Base-by-base conservation (phyloP, 2,888 invertebrate species). In the Notocelia uddmanniana region DNA sequence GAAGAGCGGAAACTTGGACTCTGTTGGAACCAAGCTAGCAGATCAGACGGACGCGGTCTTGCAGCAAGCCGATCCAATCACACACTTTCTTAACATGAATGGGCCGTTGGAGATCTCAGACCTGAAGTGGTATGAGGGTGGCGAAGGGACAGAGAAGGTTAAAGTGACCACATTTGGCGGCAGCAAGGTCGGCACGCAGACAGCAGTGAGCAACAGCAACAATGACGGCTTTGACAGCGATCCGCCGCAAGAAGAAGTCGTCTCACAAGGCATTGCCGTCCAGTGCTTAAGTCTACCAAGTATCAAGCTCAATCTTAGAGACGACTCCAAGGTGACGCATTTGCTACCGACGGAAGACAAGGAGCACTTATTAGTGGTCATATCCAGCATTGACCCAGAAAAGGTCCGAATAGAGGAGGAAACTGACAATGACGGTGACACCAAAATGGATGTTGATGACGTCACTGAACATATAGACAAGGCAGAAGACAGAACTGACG, bases 291-390 rank as follows among this genome's bases (percentile, higher is more conserved):
- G 89, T 78, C 87, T 96, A 76, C 95, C 95, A 15, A 78, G 64
- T 11, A 23, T 90, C 6, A 89, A 88, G 68, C 86, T 95, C 73
- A 92, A 91, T 74, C 84, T 93, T 21, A 86, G 87, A 68, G 91
- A 92, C 54, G 92, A 94, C 78, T 87, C 95, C 58, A 93, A 90
- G 79, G 93, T 96, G 18, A 94, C 95, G 0, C 95, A 96, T 78
- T 94, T 97, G 55, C 82, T 96, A 72, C 96, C 97, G 0, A 96
- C 96, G 0, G 95, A 95, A 75, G 96, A 96, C 82, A 95, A 96
- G 74, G 94, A 94, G 74, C 96, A 96, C 83, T 81, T 97, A 68
- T 86, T 97, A 58, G 95, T 96, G 0, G 94, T 95, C 2, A 85
- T 96, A 64, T 92, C 92, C 2, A 86, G 84, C 73, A 85, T 93